Percentiles rank a stretch among this genome's conserved stretches.
Conservation (phyloP, 2,888 invertebrate genomes). For the Tricholauxania praeusta region DNA sequence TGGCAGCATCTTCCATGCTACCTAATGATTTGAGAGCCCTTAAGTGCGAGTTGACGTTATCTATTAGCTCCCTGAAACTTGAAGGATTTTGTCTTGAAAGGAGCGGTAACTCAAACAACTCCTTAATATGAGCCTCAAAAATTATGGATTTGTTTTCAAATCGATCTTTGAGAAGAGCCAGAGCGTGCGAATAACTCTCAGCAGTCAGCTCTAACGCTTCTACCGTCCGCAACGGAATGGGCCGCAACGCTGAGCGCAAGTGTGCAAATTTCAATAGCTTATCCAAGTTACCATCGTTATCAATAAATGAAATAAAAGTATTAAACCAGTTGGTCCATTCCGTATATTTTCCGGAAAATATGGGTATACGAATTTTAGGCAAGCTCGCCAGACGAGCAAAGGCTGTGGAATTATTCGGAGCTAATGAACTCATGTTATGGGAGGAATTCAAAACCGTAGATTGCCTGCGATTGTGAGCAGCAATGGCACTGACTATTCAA, state of each 20-base stretch:
- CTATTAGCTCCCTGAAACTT: constrained; percentile 18
- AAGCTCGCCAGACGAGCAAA: constrained; percentile 2
- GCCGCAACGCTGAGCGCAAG: constrained; percentile 4
- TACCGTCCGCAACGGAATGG: constrained; percentile 21
- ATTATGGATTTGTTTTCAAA: constrained; percentile 30
- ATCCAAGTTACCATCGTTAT: constrained; percentile 28
- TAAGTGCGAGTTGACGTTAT: constrained; percentile 26
- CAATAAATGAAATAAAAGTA: constrained; percentile 27
- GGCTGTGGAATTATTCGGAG: background rate
- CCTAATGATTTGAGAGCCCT: constrained; percentile 12
- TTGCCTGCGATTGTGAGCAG: no score
- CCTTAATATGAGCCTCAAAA: constrained; percentile 31
- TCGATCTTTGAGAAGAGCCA: constrained; percentile 16
- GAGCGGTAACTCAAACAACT: constrained; percentile 26
- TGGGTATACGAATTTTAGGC: constrained; percentile 25
- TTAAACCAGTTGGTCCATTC: constrained; percentile 35
- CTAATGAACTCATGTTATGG: background rate
- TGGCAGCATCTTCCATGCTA: constrained; percentile 13
- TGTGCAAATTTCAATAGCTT: constrained; percentile 31
- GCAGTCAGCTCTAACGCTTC: constrained; percentile 31
- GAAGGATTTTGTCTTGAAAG: background rate
- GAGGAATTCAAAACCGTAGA: background rate
- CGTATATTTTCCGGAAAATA: constrained; percentile 25
- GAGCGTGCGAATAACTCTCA: constrained; percentile 24
- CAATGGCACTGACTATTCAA: constrained; percentile 15